Evolutionary conservation across 2,888 invertebrate genomes (phyloP).

Genomic region (Mellilla xanthometata): DNA sequence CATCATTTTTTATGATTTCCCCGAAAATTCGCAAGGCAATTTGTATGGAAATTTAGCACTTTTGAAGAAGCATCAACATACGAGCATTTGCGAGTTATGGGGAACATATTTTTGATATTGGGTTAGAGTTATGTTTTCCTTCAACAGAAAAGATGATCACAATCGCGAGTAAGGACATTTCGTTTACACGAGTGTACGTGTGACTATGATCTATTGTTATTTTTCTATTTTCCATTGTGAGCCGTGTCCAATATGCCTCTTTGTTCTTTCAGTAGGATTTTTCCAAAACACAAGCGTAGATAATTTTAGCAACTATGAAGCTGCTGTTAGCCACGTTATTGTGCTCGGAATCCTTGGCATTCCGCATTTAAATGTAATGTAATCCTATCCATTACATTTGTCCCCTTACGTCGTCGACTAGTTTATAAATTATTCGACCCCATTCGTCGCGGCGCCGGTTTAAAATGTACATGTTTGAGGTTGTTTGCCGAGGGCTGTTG

Average conservation of each 20-base stretch:
- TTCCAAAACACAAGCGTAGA: not conserved
- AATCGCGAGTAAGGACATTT: not conserved
- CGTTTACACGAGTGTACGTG: too few species aligned
- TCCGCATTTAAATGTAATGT: constrained; percentile 1
- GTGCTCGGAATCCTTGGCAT: constrained; percentile 7
- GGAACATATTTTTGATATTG: constrained; percentile 14
- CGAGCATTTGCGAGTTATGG: constrained; percentile 13
- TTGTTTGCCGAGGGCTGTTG: constrained; percentile 53
- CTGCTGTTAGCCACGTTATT: constrained; percentile 1
- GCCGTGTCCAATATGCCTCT: too few species aligned
- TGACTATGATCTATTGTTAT: too few species aligned
- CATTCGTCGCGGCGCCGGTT: constrained; percentile 29
- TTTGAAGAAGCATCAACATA: constrained; percentile 15
- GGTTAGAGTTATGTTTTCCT: constrained; percentile 1
- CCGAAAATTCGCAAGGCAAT: constrained; percentile 19
- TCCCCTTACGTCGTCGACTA: constrained; percentile 27
- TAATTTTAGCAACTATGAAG: constrained; percentile 3
- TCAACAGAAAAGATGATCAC: not conserved
- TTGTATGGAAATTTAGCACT: constrained; percentile 23
- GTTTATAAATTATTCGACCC: constrained; percentile 40
- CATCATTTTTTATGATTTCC: constrained; percentile 21
- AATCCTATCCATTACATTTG: constrained; percentile 27
- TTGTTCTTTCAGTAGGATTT: not conserved
- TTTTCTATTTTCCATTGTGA: too few species aligned
- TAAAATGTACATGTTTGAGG: constrained; percentile 40